Evolutionary conservation across 2,888 invertebrate genomes (phyloP).

Genomic region (Conops quadrifasciatus): DNA sequence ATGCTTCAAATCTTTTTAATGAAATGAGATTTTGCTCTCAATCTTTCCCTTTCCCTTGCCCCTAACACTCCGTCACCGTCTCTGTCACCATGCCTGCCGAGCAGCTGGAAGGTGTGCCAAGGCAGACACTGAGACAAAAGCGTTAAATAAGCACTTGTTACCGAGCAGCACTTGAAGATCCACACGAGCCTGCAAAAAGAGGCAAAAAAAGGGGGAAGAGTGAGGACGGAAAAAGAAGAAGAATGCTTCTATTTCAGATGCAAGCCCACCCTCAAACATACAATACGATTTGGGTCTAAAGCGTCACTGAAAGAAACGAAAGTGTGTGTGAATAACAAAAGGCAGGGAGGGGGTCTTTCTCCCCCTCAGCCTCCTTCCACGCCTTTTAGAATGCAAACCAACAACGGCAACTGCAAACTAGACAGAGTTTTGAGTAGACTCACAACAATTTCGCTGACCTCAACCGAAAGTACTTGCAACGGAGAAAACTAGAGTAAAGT

Average conservation of each 20-base stretch:
- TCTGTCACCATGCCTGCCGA: background rate
- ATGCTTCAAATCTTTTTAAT: constrained; percentile 34
- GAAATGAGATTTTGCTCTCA: constrained; percentile 27
- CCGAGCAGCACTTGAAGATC: constrained; percentile 14
- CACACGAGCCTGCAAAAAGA: background rate
- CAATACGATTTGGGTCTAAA: background rate
- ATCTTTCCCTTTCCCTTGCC: background rate
- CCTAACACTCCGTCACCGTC: background rate
- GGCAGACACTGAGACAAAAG: constrained; percentile 24
- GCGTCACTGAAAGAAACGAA: background rate
- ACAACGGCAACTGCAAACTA: background rate
- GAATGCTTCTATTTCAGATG: background rate
- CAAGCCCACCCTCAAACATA: background rate
- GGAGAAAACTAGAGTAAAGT: constrained; percentile 9
- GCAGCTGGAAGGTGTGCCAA: constrained; percentile 5
- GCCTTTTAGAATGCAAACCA: no score
- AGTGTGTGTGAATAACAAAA: background rate
- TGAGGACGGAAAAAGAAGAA: background rate
- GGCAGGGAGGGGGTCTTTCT: background rate
- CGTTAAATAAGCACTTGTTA: constrained; percentile 18
- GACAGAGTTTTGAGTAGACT: background rate
- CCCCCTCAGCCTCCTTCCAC: no score
- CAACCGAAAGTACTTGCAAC: background rate
- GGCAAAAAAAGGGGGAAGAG: background rate
- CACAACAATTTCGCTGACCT: constrained; percentile 2